A percentile compares a stretch with the other conserved stretches of the same genome.
Evolutionary conservation across 1,140 invertebrate species (phyloP).

Genomic region (Odontomachus brunneus): DNA sequence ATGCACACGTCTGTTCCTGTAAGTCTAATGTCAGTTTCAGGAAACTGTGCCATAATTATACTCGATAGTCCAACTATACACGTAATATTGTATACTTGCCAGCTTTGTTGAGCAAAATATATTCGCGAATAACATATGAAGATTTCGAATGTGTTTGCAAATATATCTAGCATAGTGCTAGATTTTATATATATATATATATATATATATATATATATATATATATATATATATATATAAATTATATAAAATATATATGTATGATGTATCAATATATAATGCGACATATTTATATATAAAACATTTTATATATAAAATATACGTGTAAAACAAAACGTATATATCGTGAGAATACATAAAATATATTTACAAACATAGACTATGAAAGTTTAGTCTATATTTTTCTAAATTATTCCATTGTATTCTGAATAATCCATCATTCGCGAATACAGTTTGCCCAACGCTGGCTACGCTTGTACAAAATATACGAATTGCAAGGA

Average conservation of each 20-base stretch:
- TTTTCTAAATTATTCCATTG: no score
- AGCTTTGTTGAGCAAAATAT: conserved; percentile 23
- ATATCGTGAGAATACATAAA: no score
- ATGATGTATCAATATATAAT: background rate
- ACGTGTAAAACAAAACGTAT: no score
- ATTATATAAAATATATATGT: conserved; percentile 29
- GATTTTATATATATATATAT: conserved; percentile 4
- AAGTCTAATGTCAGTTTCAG: conserved; percentile 27
- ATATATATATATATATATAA: conserved; percentile 31
- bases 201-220: conserved; percentile 38
- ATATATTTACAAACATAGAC: no score
- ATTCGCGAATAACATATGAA: conserved; percentile 6
- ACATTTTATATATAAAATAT: no score
- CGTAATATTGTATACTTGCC: conserved; percentile 24
- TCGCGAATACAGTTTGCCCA: no score
- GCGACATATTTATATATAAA: no score
- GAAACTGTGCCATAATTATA: conserved; percentile 40
- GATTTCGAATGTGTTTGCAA: conserved; percentile 29
- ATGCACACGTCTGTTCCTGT: conserved; percentile 28
- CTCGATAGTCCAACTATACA: conserved; percentile 48
- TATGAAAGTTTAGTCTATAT: no score
- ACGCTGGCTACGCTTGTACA: conserved; percentile 50
- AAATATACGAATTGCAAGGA: conserved; percentile 52
- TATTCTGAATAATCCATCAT: no score
- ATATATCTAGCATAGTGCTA: background rate